Percentiles rank a stretch among this genome's conserved stretches.
Conservation (phyloP, 1,140 invertebrate species). For the Drosophila guanche region DNA sequence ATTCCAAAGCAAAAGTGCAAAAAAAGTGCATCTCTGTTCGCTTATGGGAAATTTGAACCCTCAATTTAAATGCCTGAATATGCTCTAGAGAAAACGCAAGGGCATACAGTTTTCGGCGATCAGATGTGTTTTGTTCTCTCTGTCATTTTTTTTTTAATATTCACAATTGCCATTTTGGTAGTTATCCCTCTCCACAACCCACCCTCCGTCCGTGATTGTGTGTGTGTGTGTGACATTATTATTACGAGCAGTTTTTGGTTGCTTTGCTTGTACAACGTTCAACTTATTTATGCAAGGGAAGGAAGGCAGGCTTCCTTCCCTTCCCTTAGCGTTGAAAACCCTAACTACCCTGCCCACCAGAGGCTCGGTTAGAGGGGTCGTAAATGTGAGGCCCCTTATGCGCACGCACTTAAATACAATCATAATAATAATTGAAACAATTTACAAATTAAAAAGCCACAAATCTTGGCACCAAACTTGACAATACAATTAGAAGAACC, state of each 20-base stretch:
- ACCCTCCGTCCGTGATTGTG: conserved; percentile 35
- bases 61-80: too few species aligned
- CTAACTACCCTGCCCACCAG: conserved; percentile 19
- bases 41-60: too few species aligned
- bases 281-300: conserved; percentile 80
- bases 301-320: conserved; percentile 43
- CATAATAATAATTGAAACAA: conserved; percentile 83
- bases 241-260: conserved; percentile 79
- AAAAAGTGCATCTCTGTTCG: too few species aligned
- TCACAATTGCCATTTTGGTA: conserved; percentile 81
- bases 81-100: too few species aligned
- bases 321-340: conserved; percentile 12
- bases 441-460: conserved; percentile 83
- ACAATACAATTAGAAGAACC: conserved; percentile 72
- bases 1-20: too few species aligned
- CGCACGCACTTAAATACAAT: conserved; percentile 81
- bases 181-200: conserved; percentile 45
- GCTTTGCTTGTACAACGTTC: conserved; percentile 76
- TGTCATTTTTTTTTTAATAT: conserved; percentile 67
- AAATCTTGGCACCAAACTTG: conserved; percentile 81
- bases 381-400: conserved; percentile 76
- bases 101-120: too few species aligned
- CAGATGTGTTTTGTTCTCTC: conserved; percentile 9
- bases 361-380: conserved; percentile 48
- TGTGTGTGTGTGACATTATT: conserved; percentile 72